These are phyloP conservation scores for Amphipoea lucens DNA, from an alignment of 2,888 invertebrate species.

Conservation along the genomic window DNA sequence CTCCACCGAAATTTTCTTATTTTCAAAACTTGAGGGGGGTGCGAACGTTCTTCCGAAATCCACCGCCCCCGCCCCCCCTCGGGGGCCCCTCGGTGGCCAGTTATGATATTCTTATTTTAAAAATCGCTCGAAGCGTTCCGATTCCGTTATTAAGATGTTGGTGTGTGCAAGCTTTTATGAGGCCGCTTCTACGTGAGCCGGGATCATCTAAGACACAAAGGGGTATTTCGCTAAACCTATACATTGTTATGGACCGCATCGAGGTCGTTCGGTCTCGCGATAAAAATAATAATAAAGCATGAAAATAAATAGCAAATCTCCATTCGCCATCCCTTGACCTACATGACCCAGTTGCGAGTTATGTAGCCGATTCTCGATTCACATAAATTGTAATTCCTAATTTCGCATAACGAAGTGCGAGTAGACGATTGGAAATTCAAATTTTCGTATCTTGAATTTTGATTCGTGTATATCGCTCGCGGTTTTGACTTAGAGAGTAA, in stretches of 20 bases:
- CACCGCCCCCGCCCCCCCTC: conserved; percentile 75
- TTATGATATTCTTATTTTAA: conserved; percentile 90
- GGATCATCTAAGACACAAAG: conserved; percentile 78
- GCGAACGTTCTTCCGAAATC: conserved; percentile 89
- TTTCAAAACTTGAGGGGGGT: conserved; percentile 87
- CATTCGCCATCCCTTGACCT: conserved; percentile 77
- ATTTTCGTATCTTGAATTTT: conserved; percentile 60
- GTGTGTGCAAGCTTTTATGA: conserved; percentile 86
- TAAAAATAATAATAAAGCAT: conserved; percentile 76
- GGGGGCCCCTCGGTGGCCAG: conserved; percentile 83
- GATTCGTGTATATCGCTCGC: conserved; percentile 42
- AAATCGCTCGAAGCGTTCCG: conserved; percentile 88
- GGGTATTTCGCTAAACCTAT: conserved; percentile 68
- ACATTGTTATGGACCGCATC: conserved; percentile 68
- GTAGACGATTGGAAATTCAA: conserved; percentile 68
- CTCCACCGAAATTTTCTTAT: conserved; percentile 90
- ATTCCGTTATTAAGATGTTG: conserved; percentile 89
- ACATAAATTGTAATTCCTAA: conserved; percentile 73
- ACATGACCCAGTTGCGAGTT: conserved; percentile 77
- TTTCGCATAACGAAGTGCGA: conserved; percentile 68
- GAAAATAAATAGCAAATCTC: conserved; percentile 70
- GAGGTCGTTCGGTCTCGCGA: conserved; percentile 65
- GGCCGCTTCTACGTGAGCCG: conserved; percentile 74
- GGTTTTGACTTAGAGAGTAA: conserved; percentile 27
- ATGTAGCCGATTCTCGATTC: conserved; percentile 66